Evolutionary conservation across 2,888 invertebrate species (phyloP).

Genomic region (Pandemis corylana): DNA sequence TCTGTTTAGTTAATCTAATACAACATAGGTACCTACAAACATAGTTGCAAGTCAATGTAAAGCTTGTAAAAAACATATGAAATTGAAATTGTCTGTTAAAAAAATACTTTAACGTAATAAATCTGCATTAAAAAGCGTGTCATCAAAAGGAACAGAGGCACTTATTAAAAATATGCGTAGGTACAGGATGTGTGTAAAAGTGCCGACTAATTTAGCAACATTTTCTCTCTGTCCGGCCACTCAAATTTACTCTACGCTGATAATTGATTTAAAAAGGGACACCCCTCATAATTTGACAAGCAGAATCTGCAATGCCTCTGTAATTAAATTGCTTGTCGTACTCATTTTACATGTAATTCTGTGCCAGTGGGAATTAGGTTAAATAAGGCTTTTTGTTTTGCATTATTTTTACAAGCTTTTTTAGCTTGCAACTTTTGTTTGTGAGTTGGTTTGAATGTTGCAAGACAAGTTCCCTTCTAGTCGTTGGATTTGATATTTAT

Average conservation of each 20-base stretch:
- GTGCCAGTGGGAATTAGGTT: not conserved
- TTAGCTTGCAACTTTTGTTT: too few relatives aligned
- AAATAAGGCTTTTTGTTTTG: slow-evolving; percentile 2
- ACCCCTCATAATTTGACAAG: slow-evolving; percentile 28
- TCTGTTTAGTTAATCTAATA: too few relatives aligned
- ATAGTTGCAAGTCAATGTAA: too few relatives aligned
- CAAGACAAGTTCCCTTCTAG: too few relatives aligned
- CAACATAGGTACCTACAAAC: too few relatives aligned
- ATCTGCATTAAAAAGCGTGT: too few relatives aligned
- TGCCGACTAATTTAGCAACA: slow-evolving; percentile 14
- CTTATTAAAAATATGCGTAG: not conserved
- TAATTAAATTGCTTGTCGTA: slow-evolving; percentile 14
- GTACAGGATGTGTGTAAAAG: slow-evolving; percentile 7
- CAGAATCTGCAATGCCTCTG: slow-evolving; percentile 21
- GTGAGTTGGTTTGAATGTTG: too few relatives aligned
- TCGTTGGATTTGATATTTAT: too few relatives aligned
- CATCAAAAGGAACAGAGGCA: too few relatives aligned
- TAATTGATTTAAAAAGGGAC: slow-evolving; percentile 38
- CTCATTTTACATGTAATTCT: slow-evolving; percentile 5
- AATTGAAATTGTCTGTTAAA: too few relatives aligned
- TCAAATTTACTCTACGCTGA: slow-evolving; percentile 19
- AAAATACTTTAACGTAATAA: too few relatives aligned
- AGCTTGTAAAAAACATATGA: too few relatives aligned
- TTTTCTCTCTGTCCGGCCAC: slow-evolving; percentile 12
- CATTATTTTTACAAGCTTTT: not conserved